Evolutionary conservation across 2,113 vertebrate species (phyloP), one percentile per base, ranked within the genome.

Genomic region (Anser brachyrhynchus): DNA sequence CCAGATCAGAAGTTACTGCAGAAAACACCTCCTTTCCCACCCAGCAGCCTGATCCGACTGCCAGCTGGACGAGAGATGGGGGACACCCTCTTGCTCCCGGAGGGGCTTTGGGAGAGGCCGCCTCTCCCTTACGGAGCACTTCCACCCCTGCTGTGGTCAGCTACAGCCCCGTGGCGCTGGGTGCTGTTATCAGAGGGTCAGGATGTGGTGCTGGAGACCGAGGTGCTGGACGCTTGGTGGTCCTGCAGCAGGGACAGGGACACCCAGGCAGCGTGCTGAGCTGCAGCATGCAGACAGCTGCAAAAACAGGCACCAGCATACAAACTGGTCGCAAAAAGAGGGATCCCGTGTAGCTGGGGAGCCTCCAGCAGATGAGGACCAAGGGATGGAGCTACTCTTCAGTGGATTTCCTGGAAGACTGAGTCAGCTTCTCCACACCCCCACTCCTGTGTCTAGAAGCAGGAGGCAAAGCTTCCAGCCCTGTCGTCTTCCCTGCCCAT

Each of bases 41-140:
- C 52, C 9, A 49, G 51, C 62, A 87, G 49, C 55, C 57, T 29
- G 66, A 18, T 37, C n/a, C 8, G 31, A n/a, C 13, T 13, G 23
- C 13, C 33, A 25, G 14, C 16, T 28, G 31, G 29, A 25, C 23
- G 16, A 21, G 55, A n/a, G 5, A 64, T 25, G 28, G 35, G 43
- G 39, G 18, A 25, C 11, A 21, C 5, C 33, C 5, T n/a, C 66
- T 55, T 35, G 2, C 33, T 31, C 46, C 59, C 10, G 28, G 14
- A 44, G 51, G 15, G n/a, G 12, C 16, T 54, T 33, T 10, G 16
- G 43, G 26, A 35, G 49, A 92, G 14, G 13, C 35, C 49, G 25
- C 20, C 19, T 41, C 10, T n/a, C 25, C 54, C 35, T 33, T 7
- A 10, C 9, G 26, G 25, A 37, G 21, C 2, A 0, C 10, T 26